These are phyloP conservation scores for Spondyliosoma cantharus DNA, from an alignment of 2,797 vertebrate genomes.

Conservation along the genomic window DNA sequence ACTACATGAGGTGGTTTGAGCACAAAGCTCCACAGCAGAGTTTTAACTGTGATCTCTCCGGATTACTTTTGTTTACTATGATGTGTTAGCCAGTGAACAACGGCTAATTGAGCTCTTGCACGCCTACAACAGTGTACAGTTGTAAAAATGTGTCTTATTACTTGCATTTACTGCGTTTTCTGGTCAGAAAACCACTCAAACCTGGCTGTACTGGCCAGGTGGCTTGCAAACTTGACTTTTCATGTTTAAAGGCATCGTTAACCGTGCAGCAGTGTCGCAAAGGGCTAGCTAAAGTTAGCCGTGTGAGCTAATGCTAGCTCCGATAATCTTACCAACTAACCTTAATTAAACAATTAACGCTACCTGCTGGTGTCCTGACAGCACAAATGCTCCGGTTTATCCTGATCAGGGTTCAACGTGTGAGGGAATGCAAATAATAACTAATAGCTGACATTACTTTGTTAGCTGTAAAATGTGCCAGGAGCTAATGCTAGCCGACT, in stretches of 20 bases:
- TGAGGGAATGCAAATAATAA: no score
- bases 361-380: rapidly evolving
- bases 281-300: constrained; percentile 51
- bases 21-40: neutral
- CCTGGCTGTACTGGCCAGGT: no score
- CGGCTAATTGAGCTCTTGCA: neutral
- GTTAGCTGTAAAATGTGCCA: neutral
- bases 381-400: rapidly evolving
- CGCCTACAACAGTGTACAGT: no score
- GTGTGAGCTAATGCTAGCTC: constrained; percentile 29
- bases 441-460: neutral
- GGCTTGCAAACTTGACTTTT: neutral
- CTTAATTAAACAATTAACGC: neutral
- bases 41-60: neutral
- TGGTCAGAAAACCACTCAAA: no score
- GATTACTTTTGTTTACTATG: constrained; percentile 18
- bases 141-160: rapidly evolving
- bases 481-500: constrained; percentile 22
- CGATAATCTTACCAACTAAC: neutral
- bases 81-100: neutral
- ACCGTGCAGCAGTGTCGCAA: constrained; percentile 54
- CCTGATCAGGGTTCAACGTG: neutral
- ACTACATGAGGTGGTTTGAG: neutral
- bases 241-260: constrained; percentile 1
- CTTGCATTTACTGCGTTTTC: no score